Evolutionary conservation across 2,888 invertebrate genomes (phyloP).

Genomic region (Drosophila parthenogenetica): DNA sequence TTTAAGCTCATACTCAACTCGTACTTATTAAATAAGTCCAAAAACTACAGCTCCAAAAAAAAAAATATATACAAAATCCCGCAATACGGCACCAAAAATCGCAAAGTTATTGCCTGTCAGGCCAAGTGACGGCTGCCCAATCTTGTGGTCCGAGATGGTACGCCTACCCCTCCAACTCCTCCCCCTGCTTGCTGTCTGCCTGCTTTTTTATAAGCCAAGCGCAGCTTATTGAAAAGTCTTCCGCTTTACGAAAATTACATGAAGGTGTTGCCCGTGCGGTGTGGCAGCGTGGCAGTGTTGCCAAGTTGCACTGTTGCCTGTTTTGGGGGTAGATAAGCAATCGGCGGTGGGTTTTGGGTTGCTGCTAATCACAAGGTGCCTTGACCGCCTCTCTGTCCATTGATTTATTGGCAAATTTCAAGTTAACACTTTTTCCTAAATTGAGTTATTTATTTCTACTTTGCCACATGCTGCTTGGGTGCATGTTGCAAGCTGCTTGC

Average conservation of each 20-base stretch:
- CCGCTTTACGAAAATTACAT: constrained; percentile 56
- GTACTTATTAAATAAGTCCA: constrained; percentile 29
- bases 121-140: constrained; percentile 72
- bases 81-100: constrained; percentile 43
- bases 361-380: constrained; percentile 71
- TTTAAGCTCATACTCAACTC: constrained; percentile 6
- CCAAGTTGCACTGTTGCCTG: background rate
- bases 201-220: constrained; percentile 16
- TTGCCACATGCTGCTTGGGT: constrained; percentile 28
- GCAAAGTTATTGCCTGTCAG: constrained; percentile 73
- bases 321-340: constrained; percentile 59
- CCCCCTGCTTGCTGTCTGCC: background rate
- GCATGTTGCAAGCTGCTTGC: constrained; percentile 36
- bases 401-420: constrained; percentile 78
- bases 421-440: constrained; percentile 81
- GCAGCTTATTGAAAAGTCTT: constrained; percentile 71
- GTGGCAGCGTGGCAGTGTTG: constrained; percentile 1
- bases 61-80: constrained; percentile 9
- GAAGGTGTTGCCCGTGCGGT: constrained; percentile 18
- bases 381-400: constrained; percentile 54
- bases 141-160: constrained; percentile 42
- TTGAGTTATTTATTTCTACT: constrained; percentile 76
- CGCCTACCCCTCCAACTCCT: background rate
- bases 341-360: constrained; percentile 45
- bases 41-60: constrained; percentile 26